Conservation (phyloP, 2,113 vertebrate genomes). For the Lontra canadensis region DNA sequence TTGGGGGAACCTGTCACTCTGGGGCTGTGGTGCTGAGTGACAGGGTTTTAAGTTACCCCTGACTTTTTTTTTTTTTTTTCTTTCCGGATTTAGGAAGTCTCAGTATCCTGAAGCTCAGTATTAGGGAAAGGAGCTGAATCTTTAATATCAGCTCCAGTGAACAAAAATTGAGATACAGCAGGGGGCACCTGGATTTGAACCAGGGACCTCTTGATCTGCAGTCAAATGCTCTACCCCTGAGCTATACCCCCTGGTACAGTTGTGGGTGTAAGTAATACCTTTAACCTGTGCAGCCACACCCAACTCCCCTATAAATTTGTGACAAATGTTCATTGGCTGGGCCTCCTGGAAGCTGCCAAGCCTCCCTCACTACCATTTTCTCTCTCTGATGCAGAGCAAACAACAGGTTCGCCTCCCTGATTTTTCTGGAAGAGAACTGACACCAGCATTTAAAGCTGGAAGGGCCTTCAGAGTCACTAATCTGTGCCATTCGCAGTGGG, state of each 20-base stretch:
- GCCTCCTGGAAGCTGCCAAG: neutral
- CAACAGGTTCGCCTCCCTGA: neutral
- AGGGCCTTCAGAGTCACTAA: neutral
- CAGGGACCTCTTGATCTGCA: slow-evolving; percentile 52
- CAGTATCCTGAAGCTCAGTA: neutral
- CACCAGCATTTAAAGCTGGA: neutral
- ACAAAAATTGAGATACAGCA: fast-evolving
- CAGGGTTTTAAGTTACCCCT: neutral
- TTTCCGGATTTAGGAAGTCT: neutral
- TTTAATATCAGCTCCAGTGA: neutral
- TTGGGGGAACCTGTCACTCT: neutral
- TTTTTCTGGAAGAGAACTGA: neutral
- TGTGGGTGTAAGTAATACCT: fast-evolving
- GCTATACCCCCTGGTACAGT: fast-evolving
- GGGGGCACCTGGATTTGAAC: slow-evolving; percentile 59
- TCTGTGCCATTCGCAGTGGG: neutral
- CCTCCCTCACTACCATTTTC: neutral
- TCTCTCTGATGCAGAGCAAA: neutral
- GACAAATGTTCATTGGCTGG: neutral
- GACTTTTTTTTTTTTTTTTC: neutral
- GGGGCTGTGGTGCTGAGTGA: neutral
- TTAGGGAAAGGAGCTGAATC: neutral
- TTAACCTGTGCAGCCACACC: neutral
- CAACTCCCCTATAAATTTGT: neutral
- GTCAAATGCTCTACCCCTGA: slow-evolving; percentile 57